Evolutionary conservation across 2,113 vertebrate genomes (phyloP), one percentile per base, ranked within the genome.

Genomic region (Chaenocephalus aceratus): DNA sequence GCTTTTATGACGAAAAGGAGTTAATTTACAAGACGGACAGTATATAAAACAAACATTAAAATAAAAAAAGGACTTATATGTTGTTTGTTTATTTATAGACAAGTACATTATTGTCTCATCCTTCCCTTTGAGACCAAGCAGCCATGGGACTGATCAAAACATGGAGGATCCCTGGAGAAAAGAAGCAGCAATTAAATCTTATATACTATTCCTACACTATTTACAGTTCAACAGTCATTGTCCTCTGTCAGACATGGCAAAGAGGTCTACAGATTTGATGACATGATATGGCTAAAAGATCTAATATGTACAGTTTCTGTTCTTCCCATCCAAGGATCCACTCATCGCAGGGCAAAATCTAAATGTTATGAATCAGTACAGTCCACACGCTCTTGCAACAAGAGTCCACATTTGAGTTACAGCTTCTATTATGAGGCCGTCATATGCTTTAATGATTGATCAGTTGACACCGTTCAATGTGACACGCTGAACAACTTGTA

Each of bases 1-100:
- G 94, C 94, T 93, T 95, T 95, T 95, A 95, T 95, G 93, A 94
- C 90, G 71, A 91, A 93, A 93, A 93, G 68, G 60, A 89, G 75
- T 76, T 89, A 0, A 81, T 88, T 91, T 92, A 94, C 93, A 95
- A 93, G 94, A 94, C 93, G 93, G 91, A 94, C 93, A 46, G 91
- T 90, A 93, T 94, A 95, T 93, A 96, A 96, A 94, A 95, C 92
- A 94, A 54, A 86, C 66, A 93, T 69, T 88, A 77, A 88, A 90
- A 90, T 91, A 87, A 92, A 94, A 90, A 94, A 92, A 94, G 36
- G 88, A 84, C 36, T 60, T 57, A 80, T 80, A 76, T 72, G 72
- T 41, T 41, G 36, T 6, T 41, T 4, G 3, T 89, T 67, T 90
- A 89, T 56, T 88, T 89, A 88, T 84, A 85, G 86, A 93, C 89